phyloP scores from a whole-genome alignment of 2,888 invertebrate genomes.

The Folsomia manolachei region DNA sequence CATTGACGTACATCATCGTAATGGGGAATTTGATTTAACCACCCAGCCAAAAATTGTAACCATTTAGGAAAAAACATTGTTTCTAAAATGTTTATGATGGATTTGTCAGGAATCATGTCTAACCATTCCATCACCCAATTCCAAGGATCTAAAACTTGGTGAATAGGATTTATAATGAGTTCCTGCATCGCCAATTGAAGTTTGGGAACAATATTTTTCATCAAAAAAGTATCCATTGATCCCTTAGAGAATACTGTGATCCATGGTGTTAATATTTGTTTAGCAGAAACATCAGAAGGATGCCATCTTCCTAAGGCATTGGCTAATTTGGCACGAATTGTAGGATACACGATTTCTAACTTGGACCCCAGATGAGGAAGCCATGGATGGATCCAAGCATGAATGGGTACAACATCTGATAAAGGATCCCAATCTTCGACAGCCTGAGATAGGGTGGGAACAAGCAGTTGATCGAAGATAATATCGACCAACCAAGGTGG shows the following conservation, averaged over 20 bases:
- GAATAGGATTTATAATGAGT: conserved; percentile 69
- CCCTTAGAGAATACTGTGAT: conserved; percentile 69
- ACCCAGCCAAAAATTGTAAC: conserved; percentile 66
- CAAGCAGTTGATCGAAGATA: conserved; percentile 74
- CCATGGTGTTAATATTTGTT: conserved; percentile 91
- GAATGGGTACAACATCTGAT: conserved; percentile 90
- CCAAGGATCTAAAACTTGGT: conserved; percentile 83
- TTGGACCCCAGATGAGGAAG: conserved; percentile 69
- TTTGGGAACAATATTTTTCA: conserved; percentile 86
- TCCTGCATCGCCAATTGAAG: conserved; percentile 66
- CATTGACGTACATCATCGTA: conserved; percentile 86
- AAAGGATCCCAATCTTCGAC: conserved; percentile 93
- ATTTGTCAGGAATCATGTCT: conserved; percentile 73
- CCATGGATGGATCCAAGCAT: conserved; percentile 98
- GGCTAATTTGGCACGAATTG: conserved; percentile 86
- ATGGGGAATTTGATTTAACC: conserved; percentile 88
- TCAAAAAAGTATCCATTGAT: conserved; percentile 74
- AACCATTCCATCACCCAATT: conserved; percentile 93
- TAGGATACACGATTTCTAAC: conserved; percentile 72
- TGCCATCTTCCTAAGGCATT: conserved; percentile 90
- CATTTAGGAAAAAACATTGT: conserved; percentile 91
- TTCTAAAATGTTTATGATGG: conserved; percentile 76
- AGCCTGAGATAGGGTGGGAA: conserved; percentile 67
- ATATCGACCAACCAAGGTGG: conserved; percentile 81
- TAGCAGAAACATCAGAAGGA: conserved; percentile 89